Percentiles rank a stretch among this genome's conserved stretches.
Conservation (phyloP, 2,888 invertebrate species). For the Helicoverpa assulta region DNA sequence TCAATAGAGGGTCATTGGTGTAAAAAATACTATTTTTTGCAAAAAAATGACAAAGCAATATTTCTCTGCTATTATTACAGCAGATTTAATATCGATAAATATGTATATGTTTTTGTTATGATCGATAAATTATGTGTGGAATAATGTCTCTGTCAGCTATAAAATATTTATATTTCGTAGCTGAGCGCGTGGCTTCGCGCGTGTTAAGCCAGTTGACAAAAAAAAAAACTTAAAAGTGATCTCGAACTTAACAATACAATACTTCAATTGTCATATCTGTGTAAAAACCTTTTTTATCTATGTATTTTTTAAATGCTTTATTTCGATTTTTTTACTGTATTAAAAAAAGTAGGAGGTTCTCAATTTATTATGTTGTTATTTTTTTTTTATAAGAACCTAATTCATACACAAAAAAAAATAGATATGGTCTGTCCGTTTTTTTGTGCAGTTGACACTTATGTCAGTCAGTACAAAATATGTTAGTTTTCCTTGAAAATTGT, state of each 20-base stretch:
- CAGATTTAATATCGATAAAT: conserved; percentile 28
- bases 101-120: conserved; percentile 32
- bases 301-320: too few relatives aligned
- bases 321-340: too few relatives aligned
- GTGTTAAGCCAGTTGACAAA: background rate
- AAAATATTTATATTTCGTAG: conserved; percentile 2
- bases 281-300: too few relatives aligned
- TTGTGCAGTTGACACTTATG: too few relatives aligned
- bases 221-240: background rate
- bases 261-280: too few relatives aligned
- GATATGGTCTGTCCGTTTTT: too few relatives aligned
- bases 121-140: conserved; percentile 19
- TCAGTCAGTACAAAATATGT: too few relatives aligned
- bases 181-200: background rate
- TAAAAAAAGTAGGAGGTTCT: too few relatives aligned
- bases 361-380: too few relatives aligned
- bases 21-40: conserved; percentile 22
- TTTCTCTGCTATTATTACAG: conserved; percentile 29
- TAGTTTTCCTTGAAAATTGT: too few relatives aligned
- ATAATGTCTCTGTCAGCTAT: background rate
- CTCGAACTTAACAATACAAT: background rate
- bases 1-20: conserved; percentile 22
- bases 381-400: too few relatives aligned
- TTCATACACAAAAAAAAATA: too few relatives aligned
- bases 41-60: conserved; percentile 19